phyloP scores from a whole-genome alignment of 1,140 invertebrate genomes.

The Sarcophaga peregrina region DNA sequence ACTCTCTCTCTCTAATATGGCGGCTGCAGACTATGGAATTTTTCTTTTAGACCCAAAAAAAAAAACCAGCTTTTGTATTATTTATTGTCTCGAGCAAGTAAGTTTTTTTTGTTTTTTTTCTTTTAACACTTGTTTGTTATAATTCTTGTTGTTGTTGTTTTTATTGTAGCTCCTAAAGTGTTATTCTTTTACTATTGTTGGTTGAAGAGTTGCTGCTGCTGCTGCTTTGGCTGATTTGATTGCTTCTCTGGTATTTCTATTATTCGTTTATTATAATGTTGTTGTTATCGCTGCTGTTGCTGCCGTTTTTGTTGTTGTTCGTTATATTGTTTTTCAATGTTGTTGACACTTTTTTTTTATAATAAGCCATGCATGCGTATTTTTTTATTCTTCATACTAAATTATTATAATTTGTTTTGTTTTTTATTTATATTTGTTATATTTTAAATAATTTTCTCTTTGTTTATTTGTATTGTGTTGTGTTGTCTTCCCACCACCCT shows the following conservation, averaged over 20 bases:
- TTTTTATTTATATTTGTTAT: not conserved
- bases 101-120: constrained; percentile 20
- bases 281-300: not conserved
- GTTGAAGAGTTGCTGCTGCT: constrained; percentile 23
- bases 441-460: not conserved
- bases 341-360: constrained; percentile 41
- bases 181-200: not conserved
- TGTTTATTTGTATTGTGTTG: not conserved
- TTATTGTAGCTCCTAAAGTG: no score
- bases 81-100: not conserved
- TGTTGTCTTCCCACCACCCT: not conserved
- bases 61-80: not conserved
- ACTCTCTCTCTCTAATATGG: not conserved
- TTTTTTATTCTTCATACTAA: not conserved
- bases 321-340: constrained; percentile 20
- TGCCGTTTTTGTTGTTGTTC: not conserved
- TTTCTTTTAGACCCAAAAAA: not conserved
- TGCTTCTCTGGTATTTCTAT: constrained; percentile 13
- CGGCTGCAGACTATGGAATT: not conserved
- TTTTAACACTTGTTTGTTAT: constrained; percentile 31
- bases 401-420: not conserved
- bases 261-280: not conserved
- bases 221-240: not conserved
- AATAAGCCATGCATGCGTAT: constrained; percentile 31
- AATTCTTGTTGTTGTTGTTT: not conserved